Conservation (phyloP, 2,888 invertebrate species). For the Sinelater perroti region DNA sequence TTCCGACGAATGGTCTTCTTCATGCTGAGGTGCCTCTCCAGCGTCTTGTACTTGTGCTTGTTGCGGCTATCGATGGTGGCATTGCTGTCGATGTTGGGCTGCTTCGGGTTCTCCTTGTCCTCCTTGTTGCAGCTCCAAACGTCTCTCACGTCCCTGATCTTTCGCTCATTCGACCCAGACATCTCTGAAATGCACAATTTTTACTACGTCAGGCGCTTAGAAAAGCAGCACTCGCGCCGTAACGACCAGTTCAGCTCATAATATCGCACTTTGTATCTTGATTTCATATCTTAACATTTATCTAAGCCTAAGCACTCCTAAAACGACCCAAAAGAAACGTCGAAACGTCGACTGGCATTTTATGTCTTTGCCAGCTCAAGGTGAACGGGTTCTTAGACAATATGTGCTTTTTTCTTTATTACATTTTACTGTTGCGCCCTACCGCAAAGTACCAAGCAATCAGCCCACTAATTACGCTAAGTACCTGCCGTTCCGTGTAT, state of each 20-base stretch:
- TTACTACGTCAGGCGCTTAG: no score
- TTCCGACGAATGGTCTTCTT: slow-evolving; percentile 87
- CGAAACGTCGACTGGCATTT: slow-evolving; percentile 34
- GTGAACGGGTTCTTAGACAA: slow-evolving; percentile 54
- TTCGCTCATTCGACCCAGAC: slow-evolving; percentile 71
- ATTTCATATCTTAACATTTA: slow-evolving; percentile 30
- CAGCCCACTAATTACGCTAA: slow-evolving; percentile 19
- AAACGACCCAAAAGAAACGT: slow-evolving; percentile 27
- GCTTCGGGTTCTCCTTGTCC: slow-evolving; percentile 61
- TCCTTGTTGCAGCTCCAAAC: slow-evolving; percentile 54
- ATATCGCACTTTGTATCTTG: slow-evolving; percentile 31
- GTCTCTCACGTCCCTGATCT: slow-evolving; percentile 80
- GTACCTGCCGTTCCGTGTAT: slow-evolving; percentile 24
- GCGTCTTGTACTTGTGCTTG: slow-evolving; percentile 77
- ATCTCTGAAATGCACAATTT: slow-evolving; percentile 60
- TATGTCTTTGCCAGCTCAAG: slow-evolving; percentile 58
- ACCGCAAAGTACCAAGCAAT: slow-evolving; percentile 18
- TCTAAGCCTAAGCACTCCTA: slow-evolving; percentile 26
- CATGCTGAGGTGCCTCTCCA: slow-evolving; percentile 85
- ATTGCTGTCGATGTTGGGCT: slow-evolving; percentile 63
- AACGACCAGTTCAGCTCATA: no score
- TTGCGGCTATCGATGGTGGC: slow-evolving; percentile 63
- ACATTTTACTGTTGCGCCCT: slow-evolving; percentile 21
- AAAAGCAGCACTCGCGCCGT: no score
- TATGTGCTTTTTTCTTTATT: slow-evolving; percentile 38